Percentiles rank a stretch among this genome's conserved stretches.
phyloP scores from a whole-genome alignment of 2,888 invertebrate genomes.

The Hypomecis punctinalis region DNA sequence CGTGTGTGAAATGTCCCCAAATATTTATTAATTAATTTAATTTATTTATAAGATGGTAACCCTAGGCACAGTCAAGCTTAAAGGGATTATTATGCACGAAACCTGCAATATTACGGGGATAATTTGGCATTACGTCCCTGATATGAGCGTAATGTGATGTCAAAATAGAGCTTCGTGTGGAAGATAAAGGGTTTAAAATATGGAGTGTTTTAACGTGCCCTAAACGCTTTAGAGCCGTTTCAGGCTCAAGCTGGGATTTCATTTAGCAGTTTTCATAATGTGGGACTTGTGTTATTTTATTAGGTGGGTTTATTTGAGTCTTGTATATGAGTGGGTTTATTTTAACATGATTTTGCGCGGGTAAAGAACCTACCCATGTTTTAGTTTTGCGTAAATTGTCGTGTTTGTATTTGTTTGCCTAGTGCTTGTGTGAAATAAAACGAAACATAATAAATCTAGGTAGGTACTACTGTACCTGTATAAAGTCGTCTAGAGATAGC shows the following conservation, averaged over 20 bases:
- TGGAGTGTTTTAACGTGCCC: conserved; percentile 6
- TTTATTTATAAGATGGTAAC: too few species aligned
- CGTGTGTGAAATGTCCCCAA: too few species aligned
- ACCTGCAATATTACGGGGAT: conserved; percentile 26
- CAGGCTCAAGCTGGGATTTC: background rate
- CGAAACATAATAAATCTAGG: too few species aligned
- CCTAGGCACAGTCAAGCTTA: conserved; percentile 13
- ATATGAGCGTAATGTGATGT: conserved; percentile 27
- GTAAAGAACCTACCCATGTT: too few species aligned
- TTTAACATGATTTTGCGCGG: too few species aligned
- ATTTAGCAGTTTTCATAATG: conserved; percentile 7
- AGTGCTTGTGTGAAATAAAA: too few species aligned
- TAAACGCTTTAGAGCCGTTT: background rate
- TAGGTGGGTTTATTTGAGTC: background rate
- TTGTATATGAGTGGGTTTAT: too few species aligned
- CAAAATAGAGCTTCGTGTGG: conserved; percentile 31
- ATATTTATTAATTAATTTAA: too few species aligned
- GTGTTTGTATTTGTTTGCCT: too few species aligned
- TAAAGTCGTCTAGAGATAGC: too few species aligned
- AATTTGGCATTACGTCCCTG: conserved; percentile 26
- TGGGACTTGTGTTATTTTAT: background rate
- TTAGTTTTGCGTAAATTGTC: too few species aligned
- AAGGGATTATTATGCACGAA: conserved; percentile 32
- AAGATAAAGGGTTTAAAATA: conserved; percentile 16
- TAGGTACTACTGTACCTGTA: too few species aligned